phyloP scores from a whole-genome alignment of 2,113 vertebrate species.

The Todiramphus saurophagus region DNA sequence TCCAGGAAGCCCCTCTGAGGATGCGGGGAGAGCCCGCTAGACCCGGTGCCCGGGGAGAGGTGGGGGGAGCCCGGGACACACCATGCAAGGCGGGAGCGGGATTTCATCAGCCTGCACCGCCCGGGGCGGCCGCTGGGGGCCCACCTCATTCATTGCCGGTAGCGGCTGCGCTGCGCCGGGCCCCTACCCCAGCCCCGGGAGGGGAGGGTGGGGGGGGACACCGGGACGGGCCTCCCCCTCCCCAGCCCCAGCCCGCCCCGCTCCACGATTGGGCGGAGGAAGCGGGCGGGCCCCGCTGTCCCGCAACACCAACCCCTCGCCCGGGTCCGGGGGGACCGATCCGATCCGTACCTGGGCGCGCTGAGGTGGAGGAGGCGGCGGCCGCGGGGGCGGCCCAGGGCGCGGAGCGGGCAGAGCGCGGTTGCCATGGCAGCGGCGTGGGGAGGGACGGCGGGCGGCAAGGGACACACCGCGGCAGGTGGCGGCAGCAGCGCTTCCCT shows the following conservation, averaged over 20 bases:
- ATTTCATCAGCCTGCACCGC: constrained; percentile 80
- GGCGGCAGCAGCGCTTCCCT: neutral
- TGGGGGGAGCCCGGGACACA: neutral
- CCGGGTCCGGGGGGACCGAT: no score
- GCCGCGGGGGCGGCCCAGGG: neutral
- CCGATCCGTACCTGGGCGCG: neutral
- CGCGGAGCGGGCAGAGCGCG: neutral
- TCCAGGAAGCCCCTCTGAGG: neutral
- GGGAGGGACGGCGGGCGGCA: rapidly evolving
- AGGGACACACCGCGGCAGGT: rapidly evolving
- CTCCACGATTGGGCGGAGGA: rapidly evolving
- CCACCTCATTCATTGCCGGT: neutral
- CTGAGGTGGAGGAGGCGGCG: constrained; percentile 6
- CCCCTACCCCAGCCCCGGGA: rapidly evolving
- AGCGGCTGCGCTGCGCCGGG: no score
- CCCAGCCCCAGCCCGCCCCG: neutral
- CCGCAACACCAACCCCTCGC: no score
- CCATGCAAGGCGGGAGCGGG: constrained; percentile 32
- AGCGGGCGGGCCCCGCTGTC: neutral
- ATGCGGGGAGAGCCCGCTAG: no score
- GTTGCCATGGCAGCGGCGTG: neutral
- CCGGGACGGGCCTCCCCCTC: no score
- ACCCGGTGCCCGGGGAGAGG: neutral
- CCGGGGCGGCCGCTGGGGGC: constrained; percentile 37
- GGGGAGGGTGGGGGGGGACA: no score